These are phyloP conservation scores for Trichonephila clavata DNA, from an alignment of 1,140 invertebrate genomes.

Conservation along the genomic window DNA sequence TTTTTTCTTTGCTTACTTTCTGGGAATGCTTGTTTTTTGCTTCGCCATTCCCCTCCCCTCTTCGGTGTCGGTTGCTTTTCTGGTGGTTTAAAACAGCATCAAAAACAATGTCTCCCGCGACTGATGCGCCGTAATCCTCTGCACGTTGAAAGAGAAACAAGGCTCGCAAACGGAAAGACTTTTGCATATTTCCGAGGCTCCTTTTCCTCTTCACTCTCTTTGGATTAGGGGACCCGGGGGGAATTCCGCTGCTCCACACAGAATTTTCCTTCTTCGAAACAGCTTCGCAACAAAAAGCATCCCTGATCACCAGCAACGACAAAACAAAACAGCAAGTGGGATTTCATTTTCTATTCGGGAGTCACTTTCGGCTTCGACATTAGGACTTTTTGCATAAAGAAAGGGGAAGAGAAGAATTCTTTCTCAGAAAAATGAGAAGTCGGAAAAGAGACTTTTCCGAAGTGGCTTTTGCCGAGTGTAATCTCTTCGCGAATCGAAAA, in stretches of 20 bases:
- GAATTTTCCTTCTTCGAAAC: conserved; percentile 38
- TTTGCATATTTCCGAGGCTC: conserved; percentile 75
- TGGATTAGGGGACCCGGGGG: conserved; percentile 65
- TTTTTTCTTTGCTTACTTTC: conserved; percentile 29
- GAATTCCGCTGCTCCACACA: conserved; percentile 37
- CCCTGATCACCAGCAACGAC: conserved; percentile 71
- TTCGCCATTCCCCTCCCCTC: conserved; percentile 22
- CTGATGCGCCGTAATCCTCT: conserved; percentile 75
- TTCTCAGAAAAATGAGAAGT: conserved; percentile 58
- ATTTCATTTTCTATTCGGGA: conserved; percentile 70
- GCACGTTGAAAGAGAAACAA: conserved; percentile 62
- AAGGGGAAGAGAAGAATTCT: conserved; percentile 41
- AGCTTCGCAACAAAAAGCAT: conserved; percentile 14
- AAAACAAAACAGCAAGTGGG: conserved; percentile 76
- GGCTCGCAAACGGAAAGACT: conserved; percentile 67
- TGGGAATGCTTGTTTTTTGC: not conserved
- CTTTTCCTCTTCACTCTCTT: conserved; percentile 56
- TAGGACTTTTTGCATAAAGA: conserved; percentile 71
- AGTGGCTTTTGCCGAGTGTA: conserved; percentile 73
- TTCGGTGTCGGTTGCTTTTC: conserved; percentile 72
- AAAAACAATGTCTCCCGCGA: conserved; percentile 75
- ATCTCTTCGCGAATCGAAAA: conserved; percentile 63
- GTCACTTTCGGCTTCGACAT: conserved; percentile 50
- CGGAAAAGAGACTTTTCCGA: conserved; percentile 53
- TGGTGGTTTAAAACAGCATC: conserved; percentile 73